Base-by-base conservation (phyloP, 2,113 vertebrate genomes). In the Coptodon bakossiorum region DNA sequence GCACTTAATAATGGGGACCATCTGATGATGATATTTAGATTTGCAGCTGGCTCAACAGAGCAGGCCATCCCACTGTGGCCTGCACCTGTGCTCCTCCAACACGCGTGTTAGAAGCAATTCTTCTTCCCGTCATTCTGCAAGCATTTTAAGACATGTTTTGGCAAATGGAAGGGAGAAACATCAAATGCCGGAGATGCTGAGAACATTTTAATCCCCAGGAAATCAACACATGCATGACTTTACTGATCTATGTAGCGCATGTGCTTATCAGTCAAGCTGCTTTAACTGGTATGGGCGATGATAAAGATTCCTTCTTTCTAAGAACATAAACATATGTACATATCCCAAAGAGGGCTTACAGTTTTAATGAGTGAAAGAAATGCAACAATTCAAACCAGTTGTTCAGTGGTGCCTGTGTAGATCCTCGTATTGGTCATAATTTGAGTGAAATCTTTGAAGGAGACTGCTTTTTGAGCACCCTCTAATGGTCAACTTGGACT, bases 11-110 rank as follows among this genome's bases (percentile, higher is more conserved):
- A 86, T 73, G 48, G 73, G 80, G 86, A 86, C 82, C 68, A 88
- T 89, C 80, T 93, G 85, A 92, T 86, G 88, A 85, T 88, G 84
- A 91, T 83, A 88, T 88, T 93, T 84, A 86, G 84, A 87, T 87
- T 88, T 59, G 34, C 84, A 79, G 81, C 88, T 80, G 78, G 63
- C 57, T 89, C 84, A 53, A 63, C 88, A 90, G 38, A 87, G 71
- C 24, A 7, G 45, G n/a, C 56, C 14, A 52, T 80, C 76, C 11
- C 9, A 22, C 68, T 16, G 79, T 80, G 27, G 1, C 43, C 71
- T 78, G 87, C 91, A 94, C 93, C 92, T 92, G 91, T 71, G 83
- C 73, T 54, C 54, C 53, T 54, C 61, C 7, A 19, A 29, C 43
- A 66, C 6, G 84, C 11, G 16, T 34, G 22, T 76, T 14, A 19